Evolutionary conservation across 2,797 vertebrate species (phyloP).

Genomic region (Emydoidea blandingii): DNA sequence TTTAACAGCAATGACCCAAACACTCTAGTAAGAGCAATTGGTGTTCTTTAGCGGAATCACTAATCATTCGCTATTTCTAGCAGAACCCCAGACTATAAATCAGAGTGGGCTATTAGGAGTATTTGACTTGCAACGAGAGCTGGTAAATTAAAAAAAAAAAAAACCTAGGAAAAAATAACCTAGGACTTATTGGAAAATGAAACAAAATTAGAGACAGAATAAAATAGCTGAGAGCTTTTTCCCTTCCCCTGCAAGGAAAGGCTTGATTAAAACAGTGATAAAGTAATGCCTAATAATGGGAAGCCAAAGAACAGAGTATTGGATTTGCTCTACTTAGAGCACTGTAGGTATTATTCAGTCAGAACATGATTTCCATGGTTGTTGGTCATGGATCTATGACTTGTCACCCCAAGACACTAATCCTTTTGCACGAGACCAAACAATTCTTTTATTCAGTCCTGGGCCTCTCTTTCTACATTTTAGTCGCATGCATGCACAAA

Average conservation of each 20-base stretch:
- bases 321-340: neutral
- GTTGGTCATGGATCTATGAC: neutral
- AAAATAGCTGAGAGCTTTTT: neutral
- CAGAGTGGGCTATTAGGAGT: slow-evolving; percentile 24
- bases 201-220: slow-evolving; percentile 25
- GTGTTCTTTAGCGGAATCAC: neutral
- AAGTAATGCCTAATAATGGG: slow-evolving; percentile 28
- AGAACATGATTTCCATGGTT: neutral
- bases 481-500: neutral
- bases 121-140: slow-evolving; percentile 33
- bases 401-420: neutral
- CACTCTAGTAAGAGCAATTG: slow-evolving; percentile 8
- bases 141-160: slow-evolving; percentile 48
- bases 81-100: slow-evolving; percentile 42
- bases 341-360: neutral
- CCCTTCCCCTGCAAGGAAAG: neutral
- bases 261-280: slow-evolving; percentile 43
- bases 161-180: slow-evolving; percentile 9
- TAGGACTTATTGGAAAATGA: slow-evolving; percentile 40
- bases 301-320: neutral
- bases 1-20: slow-evolving; percentile 38
- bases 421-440: neutral
- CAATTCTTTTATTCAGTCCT: neutral
- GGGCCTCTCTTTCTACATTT: neutral
- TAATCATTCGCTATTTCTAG: slow-evolving; percentile 42